Conservation (phyloP, 2,888 invertebrate species). For the Mesorhabditis belari region DNA sequence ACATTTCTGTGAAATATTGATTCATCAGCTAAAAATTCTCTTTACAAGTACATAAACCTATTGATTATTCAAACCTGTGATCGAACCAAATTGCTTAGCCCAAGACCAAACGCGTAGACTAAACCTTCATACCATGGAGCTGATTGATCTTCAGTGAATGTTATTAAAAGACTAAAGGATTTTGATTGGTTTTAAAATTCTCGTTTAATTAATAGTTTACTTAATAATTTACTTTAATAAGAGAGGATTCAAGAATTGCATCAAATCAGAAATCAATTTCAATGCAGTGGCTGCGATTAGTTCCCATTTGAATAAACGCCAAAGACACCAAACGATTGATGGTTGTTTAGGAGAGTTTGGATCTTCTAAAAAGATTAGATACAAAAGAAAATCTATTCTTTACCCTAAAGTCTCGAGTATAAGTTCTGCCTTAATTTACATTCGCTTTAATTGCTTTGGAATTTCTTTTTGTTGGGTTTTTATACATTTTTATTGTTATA, state of each 20-base stretch:
- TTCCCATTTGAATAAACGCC: constrained; percentile 43
- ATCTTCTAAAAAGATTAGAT: constrained; percentile 5
- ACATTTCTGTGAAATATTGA: constrained; percentile 37
- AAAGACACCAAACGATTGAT: constrained; percentile 41
- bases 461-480: no score
- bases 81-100: constrained; percentile 26
- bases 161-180: constrained; percentile 35
- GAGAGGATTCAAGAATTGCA: constrained; percentile 45
- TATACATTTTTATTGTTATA: no score
- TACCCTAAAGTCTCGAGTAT: no score
- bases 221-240: constrained; percentile 38
- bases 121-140: constrained; percentile 42
- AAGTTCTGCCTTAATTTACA: no score
- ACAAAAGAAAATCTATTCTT: no score
- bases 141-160: constrained; percentile 41
- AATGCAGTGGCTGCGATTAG: constrained; percentile 37
- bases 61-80: constrained; percentile 7
- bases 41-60: neutral
- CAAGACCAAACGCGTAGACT: constrained; percentile 37
- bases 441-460: no score
- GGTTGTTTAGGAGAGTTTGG: constrained; percentile 12
- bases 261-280: constrained; percentile 42
- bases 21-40: constrained; percentile 18
- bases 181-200: neutral
- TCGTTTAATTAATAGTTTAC: neutral